A percentile compares a stretch with the other conserved stretches of the same genome.
These are phyloP conservation scores for Stenodema calcarata DNA, from an alignment of 2,888 invertebrate species.

Conservation along the genomic window DNA sequence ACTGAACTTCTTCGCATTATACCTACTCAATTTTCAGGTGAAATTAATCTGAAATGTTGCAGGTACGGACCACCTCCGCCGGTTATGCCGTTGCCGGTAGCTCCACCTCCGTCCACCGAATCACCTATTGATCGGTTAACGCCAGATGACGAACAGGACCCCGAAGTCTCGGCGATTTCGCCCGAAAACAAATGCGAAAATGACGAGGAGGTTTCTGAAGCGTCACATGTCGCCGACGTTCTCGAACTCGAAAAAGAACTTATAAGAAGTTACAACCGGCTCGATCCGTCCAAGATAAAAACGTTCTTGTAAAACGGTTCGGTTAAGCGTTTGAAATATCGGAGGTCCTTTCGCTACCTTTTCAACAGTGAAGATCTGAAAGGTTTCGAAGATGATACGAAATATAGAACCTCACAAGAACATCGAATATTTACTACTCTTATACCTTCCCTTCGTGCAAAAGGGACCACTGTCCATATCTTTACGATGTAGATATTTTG, in stretches of 20 bases:
- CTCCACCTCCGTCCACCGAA: not conserved
- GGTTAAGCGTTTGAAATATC: not conserved
- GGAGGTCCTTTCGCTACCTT: not conserved
- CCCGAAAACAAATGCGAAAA: not conserved
- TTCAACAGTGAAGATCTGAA: not conserved
- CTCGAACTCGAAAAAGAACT: not conserved
- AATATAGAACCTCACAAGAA: not conserved
- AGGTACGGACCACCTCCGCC: conserved; percentile 1
- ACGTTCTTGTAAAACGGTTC: not conserved
- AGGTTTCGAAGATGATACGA: not conserved
- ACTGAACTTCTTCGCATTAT: no score
- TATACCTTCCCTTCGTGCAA: no score
- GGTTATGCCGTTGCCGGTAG: not conserved
- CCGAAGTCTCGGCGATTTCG: not conserved
- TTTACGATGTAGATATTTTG: no score
- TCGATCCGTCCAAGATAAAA: not conserved
- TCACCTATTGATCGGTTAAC: not conserved
- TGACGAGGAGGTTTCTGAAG: not conserved
- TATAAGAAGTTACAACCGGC: not conserved
- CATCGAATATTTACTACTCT: not conserved
- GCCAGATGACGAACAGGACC: not conserved
- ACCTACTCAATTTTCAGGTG: not conserved
- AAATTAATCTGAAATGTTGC: not conserved
- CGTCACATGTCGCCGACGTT: not conserved
- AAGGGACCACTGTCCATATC: no score